Conservation (phyloP, 2,113 vertebrate genomes). For the Peromyscus californicus region DNA sequence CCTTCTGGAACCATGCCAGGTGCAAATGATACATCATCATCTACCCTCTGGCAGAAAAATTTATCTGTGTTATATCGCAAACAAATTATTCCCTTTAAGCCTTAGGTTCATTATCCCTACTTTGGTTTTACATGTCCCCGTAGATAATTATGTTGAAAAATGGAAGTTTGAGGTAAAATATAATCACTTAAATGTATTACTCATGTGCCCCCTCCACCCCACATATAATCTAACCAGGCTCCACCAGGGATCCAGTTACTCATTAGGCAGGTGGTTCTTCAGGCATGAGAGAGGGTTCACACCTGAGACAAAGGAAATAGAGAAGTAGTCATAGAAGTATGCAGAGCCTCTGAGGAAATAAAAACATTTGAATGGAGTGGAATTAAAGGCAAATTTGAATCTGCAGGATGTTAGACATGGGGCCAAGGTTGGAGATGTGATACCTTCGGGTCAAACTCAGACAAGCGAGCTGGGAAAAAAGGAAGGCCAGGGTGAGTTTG, state of each 20-base stretch:
- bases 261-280: background rate
- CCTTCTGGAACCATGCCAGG: background rate
- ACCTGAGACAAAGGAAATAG: background rate
- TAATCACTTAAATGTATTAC: background rate
- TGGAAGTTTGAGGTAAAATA: background rate
- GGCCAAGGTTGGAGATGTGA: background rate
- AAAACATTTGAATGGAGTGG: background rate
- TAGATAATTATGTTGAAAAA: background rate
- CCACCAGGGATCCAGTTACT: background rate
- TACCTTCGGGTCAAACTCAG: background rate
- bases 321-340: background rate
- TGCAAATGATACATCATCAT: background rate
- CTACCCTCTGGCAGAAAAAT: background rate
- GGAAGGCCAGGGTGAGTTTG: background rate
- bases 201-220: background rate
- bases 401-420: background rate
- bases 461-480: background rate
- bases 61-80: background rate
- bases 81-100: slow-evolving; percentile 22
- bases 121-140: background rate
- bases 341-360: background rate
- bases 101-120: background rate
- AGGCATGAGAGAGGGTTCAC: background rate
- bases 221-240: background rate
- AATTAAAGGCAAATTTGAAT: background rate